Evolutionary conservation across 2,888 invertebrate species (phyloP), one percentile per base, ranked within the genome.

Genomic region (Corythucha ciliata): DNA sequence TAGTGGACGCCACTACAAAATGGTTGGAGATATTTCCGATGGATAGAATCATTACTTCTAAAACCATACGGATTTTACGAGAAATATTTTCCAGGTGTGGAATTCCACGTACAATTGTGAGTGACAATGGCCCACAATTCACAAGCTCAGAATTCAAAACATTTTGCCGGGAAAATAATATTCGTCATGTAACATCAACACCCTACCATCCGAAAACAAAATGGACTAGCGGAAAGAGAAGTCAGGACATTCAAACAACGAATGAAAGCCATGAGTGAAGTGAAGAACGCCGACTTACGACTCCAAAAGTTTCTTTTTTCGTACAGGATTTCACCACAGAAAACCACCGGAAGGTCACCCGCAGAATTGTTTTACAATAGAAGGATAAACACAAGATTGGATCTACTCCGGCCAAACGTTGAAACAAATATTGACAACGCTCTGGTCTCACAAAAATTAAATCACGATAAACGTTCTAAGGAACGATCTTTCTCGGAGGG

Each of bases 201-300:
- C 58, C 58, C 2, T 58, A 58, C 21, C 59, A 57, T 40, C 58
- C 58, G 14, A 45, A 56, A 33, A 57, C 58, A 16, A n/a, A 63
- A 63, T 48, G 61, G 34, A 34, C 58, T 59, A 46, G 61, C 60
- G 2, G 62, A 63, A 54, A 54, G 60, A 25, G 59, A 57, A 39
- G 59, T 62, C 3, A 59, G 61, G 54, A 60, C 57, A 8, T 48
- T 61, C 34, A 62, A 62, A 51, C 34, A 52, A 41, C 14, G 37
- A 18, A 41, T 58, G 16, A 39, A 37, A 24, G 44, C 53, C 10
- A 12, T 51, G 16, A 16, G 33, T 40, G 37, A 27, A 4, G 22
- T 32, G 34, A 47, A 29, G 41, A 52, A 52, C 36, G 48, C 49
- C 29, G 53, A 53, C 29, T 53, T 44, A 37, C 54, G 50, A 50